Base-by-base conservation (phyloP, 2,797 vertebrate genomes). In the Sebastes elongatus region DNA sequence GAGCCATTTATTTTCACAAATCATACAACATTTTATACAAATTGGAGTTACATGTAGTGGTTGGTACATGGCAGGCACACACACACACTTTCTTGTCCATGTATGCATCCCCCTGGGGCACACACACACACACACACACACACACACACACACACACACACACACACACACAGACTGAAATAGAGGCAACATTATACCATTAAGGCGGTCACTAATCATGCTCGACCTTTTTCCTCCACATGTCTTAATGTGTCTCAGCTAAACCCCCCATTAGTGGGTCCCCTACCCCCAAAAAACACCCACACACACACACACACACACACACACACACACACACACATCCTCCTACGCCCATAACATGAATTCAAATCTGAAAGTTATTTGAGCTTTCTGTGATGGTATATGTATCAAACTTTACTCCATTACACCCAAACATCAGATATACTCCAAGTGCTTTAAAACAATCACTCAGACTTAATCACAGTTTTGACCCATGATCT, bases 131-230 rank as follows among this genome's bases (percentile, higher is more conserved):
- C 52, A 62, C 56, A 49, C 52, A 62, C 57, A 52, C 28, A 30
- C 65, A 35, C 35, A 65, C 27, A 52, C 23, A 30, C 71, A 46
- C 27, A 18, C 55, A 49, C 56, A 22, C 61, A 66, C 61, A 56
- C 53, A 62, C 57, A 57, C 56, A 53, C 32, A 28, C 30, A 27
- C 10, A 82, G 57, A 46, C 83, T 71, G 55, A 84, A 86, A 32
- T 46, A 72, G 60, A 70, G 69, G 73, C 70, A 35, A 76, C 71
- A 85, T 90, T 87, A 73, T 55, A 49, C 49, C 84, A 88, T 88
- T 87, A 89, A 80, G 38, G 71, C 42, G 63, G 69, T 72, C 85
- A 86, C 82, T 82, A 87, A 88, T 91, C 88, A 92, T 5, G 56
- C 56, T 74, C 22, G 1, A 76, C 73, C 73, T 52, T 74, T 85